phyloP scores from a whole-genome alignment of 1,140 invertebrate genomes.

The Paracyclopina nana region DNA sequence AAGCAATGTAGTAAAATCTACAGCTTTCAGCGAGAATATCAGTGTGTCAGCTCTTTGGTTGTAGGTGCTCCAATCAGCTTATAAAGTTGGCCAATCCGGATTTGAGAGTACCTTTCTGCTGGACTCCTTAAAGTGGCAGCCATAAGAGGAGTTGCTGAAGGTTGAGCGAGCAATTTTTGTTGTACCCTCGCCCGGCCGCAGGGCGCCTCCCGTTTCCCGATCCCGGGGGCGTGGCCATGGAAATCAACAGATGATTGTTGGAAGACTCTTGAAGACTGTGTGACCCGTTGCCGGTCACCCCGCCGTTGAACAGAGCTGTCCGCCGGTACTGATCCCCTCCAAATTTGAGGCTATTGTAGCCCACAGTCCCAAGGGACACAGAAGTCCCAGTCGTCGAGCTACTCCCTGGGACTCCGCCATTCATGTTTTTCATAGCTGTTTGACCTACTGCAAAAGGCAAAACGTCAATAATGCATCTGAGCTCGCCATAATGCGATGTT shows the following conservation, averaged over 20 bases:
- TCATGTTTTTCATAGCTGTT: too few relatives aligned
- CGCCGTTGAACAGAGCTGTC: background rate
- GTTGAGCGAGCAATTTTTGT: background rate
- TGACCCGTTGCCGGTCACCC: background rate
- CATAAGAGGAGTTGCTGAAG: background rate
- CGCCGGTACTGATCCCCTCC: too few relatives aligned
- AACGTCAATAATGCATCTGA: too few relatives aligned
- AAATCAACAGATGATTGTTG: background rate
- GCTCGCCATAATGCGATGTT: too few relatives aligned
- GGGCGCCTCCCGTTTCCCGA: constrained; percentile 8
- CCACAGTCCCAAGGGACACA: too few relatives aligned
- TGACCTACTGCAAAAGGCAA: too few relatives aligned
- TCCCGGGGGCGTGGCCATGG: background rate
- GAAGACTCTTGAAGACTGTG: background rate
- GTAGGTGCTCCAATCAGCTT: background rate
- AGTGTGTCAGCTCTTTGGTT: background rate
- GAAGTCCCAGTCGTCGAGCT: too few relatives aligned
- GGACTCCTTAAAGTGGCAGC: constrained; percentile 3
- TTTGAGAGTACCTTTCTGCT: background rate
- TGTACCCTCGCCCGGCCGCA: constrained; percentile 4
- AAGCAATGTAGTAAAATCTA: background rate
- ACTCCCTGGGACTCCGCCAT: too few relatives aligned
- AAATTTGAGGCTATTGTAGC: too few relatives aligned
- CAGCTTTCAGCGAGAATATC: background rate
- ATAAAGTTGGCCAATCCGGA: background rate